Evolutionary conservation across 2,113 vertebrate species (phyloP).

Genomic region (Cygnus atratus): DNA sequence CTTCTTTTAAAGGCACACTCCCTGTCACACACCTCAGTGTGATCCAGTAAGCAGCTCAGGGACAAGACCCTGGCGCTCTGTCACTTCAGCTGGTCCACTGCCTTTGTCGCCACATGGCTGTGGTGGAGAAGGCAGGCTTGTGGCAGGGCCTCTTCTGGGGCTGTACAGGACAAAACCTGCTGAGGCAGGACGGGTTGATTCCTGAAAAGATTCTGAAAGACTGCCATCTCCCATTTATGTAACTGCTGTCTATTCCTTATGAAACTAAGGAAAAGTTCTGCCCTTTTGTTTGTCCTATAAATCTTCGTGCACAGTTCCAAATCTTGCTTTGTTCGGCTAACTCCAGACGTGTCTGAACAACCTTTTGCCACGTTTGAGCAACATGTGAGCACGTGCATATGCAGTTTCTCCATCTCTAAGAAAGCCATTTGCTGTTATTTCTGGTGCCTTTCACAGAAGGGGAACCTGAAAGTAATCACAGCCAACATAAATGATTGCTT

Average conservation of each 20-base stretch:
- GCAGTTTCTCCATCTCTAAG: background rate
- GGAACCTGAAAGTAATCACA: background rate
- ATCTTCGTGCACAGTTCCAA: background rate
- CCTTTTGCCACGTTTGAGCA: background rate
- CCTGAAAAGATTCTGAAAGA: background rate
- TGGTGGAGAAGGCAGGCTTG: background rate
- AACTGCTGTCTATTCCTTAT: background rate
- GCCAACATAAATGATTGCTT: background rate
- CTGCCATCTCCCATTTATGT: background rate
- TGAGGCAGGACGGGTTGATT: background rate
- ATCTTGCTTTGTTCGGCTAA: background rate
- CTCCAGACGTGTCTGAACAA: background rate
- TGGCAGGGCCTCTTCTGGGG: background rate
- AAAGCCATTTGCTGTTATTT: background rate
- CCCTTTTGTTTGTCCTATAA: background rate
- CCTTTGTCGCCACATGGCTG: background rate
- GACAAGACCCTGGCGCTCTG: background rate
- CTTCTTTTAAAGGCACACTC: background rate
- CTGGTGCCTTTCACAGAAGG: background rate
- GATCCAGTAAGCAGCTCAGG: background rate
- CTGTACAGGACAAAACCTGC: background rate
- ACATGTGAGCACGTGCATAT: fast-evolving
- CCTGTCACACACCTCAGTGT: background rate
- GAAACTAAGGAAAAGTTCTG: background rate
- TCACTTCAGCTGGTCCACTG: background rate